Base-by-base conservation (phyloP, 2,888 invertebrate genomes). In the Pyrrhosoma nymphula region DNA sequence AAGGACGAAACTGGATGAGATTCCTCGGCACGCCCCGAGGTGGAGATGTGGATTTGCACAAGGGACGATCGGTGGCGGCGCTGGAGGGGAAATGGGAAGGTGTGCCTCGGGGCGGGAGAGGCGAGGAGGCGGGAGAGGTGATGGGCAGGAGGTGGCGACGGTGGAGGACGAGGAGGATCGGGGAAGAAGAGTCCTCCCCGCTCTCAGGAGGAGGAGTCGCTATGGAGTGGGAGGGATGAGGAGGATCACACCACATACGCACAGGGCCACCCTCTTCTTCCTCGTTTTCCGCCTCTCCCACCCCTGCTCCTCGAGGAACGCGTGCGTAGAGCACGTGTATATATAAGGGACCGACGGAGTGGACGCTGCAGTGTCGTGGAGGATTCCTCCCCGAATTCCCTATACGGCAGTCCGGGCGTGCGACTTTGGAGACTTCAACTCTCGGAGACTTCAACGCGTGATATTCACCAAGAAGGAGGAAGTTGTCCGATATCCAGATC, bases 351-450 rank as follows among this genome's bases (percentile, higher is more conserved):
- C 55, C 89, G 56, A 3, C 35, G 56, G 56, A 3, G 26, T 47
- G 89, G 55, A 89, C 47, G 55, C 55, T n/a, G 89, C 89, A 89
- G 89, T 89, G 89, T 89, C 89, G 89, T n/a, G 89, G 89, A 89
- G 89, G 89, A 82, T 35, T 55, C 26, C 89, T 56, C 56, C 82
- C 89, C 56, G 55, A 56, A 56, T 56, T 26, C 55, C 88, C 55
- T 56, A 55, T n/a, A 16, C 30, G 3, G 16, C 10, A 26, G n/a
- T 47, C 88, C 23, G 23, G 12, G 10, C 47, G 47, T 47, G 47
- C 16, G 23, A 20, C 55, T 47, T 10, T 55, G 55, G 47, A 47
- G 89, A 47, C 89, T 55, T 55, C 89, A 55, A 89, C 89, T 23
- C 89, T 12, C 88, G 88, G 88, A 47, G 47, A 88, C 35, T 39